Base-by-base conservation (phyloP, 2,113 vertebrate species). In the Bujurquina vittata region DNA sequence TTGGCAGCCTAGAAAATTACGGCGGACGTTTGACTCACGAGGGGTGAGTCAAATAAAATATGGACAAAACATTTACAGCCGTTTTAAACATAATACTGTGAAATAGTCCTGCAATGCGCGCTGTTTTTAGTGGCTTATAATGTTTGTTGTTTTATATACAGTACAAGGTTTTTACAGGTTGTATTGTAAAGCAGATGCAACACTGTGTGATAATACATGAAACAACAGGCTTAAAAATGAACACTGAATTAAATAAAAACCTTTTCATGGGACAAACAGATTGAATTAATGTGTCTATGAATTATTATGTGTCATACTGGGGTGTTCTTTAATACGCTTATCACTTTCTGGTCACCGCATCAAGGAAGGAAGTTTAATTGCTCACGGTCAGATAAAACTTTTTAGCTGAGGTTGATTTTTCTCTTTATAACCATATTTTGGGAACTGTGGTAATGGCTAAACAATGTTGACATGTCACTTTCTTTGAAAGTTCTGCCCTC, bases 401-500 rank as follows among this genome's bases (percentile, higher is more conserved):
- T 67, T 46, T 37, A 67, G 63, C 40, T 67, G 63, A 46, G 26
- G n/a, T 18, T 26, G n/a, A 43, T 33, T 67, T 26, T 67, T 46
- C 37, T 22, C 23, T 33, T 33, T 33, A 6, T 72, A 37, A 33
- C 15, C 8, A 29, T 77, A 58, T 61, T 59, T 81, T 22, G 11
- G 37, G 69, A 82, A 11, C 60, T 2, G 37, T 5, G 3, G 22
- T 49, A 65, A 65, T 31, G 54, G 17, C 43, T 74, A 33, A 80
- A 75, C 73, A 72, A 11, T 31, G 69, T 35, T 81, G 85, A 84
- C 87, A 62, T 20, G 43, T 61, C 56, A 65, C 37, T 75, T 76
- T 11, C 65, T 63, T 83, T 69, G n/a, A 61, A 62, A 83, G 29
- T 46, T 49, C 57, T 78, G 74, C 80, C 84, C 74, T 81, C 26